A percentile compares a stretch with the other conserved stretches of the same genome.
Evolutionary conservation across 2,888 invertebrate species (phyloP).

Genomic region (Conus canariensis): DNA sequence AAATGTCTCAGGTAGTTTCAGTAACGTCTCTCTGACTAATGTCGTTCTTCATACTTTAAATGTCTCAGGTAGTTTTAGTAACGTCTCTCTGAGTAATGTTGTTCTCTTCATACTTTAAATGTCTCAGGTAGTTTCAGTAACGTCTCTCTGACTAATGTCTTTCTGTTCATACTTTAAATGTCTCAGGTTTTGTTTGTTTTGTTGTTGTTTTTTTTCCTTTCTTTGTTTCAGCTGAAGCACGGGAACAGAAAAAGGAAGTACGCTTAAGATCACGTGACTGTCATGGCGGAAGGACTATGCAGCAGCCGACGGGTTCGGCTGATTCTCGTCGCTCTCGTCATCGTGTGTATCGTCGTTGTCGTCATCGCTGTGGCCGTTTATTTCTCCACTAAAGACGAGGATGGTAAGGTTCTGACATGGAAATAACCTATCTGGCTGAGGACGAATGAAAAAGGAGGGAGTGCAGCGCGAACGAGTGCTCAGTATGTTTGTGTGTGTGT

Average conservation of each 20-base stretch:
- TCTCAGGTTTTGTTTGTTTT: not conserved
- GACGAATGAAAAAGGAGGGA: too few species aligned
- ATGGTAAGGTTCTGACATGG: not conserved
- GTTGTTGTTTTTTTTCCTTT: not conserved
- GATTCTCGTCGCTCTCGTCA: not conserved
- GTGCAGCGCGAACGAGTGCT: too few species aligned
- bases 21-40: too few species aligned
- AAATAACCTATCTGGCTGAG: too few species aligned
- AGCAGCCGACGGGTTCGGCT: not conserved
- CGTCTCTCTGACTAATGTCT: not conserved
- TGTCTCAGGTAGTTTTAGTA: too few species aligned
- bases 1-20: too few species aligned
- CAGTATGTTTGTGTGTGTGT: too few species aligned
- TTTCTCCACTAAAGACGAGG: not conserved
- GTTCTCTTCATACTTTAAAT: not conserved
- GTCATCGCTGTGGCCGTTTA: not conserved
- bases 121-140: not conserved
- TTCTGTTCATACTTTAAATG: not conserved
- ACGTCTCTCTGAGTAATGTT: not conserved
- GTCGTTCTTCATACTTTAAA: not conserved
- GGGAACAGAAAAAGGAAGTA: not conserved
- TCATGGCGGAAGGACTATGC: conserved; percentile 14
- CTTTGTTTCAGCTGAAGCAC: not conserved
- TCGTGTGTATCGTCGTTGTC: conserved; percentile 2
- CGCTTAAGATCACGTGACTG: not conserved